These are phyloP conservation scores for Lophius americanus DNA, from an alignment of 2,797 vertebrate species.

Conservation along the genomic window DNA sequence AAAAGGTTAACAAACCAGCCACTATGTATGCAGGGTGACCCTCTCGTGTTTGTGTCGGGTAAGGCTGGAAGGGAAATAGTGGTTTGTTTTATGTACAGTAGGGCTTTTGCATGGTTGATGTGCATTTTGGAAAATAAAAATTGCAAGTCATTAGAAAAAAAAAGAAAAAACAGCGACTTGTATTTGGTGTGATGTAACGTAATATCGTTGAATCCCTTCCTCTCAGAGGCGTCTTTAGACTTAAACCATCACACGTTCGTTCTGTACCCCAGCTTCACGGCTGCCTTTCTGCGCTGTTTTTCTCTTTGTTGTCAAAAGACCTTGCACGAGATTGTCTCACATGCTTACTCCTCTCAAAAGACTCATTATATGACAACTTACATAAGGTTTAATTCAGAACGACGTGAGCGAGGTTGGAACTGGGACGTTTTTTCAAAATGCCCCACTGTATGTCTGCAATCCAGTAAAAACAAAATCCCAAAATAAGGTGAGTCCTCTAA, in stretches of 20 bases:
- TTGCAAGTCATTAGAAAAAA: background rate
- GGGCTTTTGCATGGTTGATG: too few species aligned
- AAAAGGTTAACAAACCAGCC: too few species aligned
- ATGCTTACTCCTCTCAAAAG: constrained; percentile 24
- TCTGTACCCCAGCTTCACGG: background rate
- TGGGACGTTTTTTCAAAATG: background rate
- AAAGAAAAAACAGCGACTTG: background rate
- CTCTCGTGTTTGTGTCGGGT: too few species aligned
- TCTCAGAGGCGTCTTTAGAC: background rate
- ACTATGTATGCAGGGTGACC: too few species aligned
- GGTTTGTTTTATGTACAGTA: too few species aligned
- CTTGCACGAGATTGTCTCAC: constrained; percentile 25
- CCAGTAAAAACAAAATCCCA: constrained; percentile 42
- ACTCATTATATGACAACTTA: constrained; percentile 16
- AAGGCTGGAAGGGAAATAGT: too few species aligned
- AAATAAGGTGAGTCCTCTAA: constrained; percentile 41
- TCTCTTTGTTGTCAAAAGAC: background rate
- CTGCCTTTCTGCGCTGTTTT: background rate
- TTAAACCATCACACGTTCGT: background rate
- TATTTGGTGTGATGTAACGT: too few species aligned
- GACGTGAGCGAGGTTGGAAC: background rate
- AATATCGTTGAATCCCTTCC: background rate
- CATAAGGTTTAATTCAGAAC: constrained; percentile 9
- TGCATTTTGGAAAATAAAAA: too few species aligned
- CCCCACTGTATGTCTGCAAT: background rate